Conservation (phyloP, 1,140 invertebrate genomes). For the Nixonia krombeini region DNA sequence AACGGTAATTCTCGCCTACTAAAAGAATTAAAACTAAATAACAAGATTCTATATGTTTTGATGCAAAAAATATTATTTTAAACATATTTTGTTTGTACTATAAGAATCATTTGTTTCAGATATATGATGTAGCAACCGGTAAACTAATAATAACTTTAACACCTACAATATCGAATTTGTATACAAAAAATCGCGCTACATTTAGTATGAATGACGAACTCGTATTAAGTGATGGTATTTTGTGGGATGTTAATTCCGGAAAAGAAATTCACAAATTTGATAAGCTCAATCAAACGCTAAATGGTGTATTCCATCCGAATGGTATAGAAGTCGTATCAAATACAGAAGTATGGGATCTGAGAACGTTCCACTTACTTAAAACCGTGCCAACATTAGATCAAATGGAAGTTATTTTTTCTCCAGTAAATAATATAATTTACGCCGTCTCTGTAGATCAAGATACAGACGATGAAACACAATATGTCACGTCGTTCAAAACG, state of each 20-base stretch:
- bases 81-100: no score
- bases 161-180: constrained; percentile 89
- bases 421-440: constrained; percentile 79
- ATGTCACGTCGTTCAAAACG: constrained; percentile 92
- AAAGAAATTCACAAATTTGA: constrained; percentile 97
- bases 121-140: constrained; percentile 92
- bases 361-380: constrained; percentile 93
- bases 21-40: not conserved
- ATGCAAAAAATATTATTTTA: no score
- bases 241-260: constrained; percentile 93
- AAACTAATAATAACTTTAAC: constrained; percentile 81
- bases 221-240: constrained; percentile 91
- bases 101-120: constrained; percentile 76
- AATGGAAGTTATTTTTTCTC: constrained; percentile 83
- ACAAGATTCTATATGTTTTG: no score
- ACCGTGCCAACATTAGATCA: constrained; percentile 94
- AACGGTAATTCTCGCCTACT: constrained; percentile 68
- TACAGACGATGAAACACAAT: constrained; percentile 77
- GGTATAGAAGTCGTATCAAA: constrained; percentile 94
- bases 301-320: constrained; percentile 97
- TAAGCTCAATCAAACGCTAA: constrained; percentile 95
- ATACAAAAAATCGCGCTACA: constrained; percentile 93
- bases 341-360: constrained; percentile 95
- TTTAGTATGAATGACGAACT: constrained; percentile 95
- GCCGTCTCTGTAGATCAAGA: constrained; percentile 77